Percentiles rank a stretch among this genome's conserved stretches.
Conservation (phyloP, 2,888 invertebrate genomes). For the Tachystola acroxantha region DNA sequence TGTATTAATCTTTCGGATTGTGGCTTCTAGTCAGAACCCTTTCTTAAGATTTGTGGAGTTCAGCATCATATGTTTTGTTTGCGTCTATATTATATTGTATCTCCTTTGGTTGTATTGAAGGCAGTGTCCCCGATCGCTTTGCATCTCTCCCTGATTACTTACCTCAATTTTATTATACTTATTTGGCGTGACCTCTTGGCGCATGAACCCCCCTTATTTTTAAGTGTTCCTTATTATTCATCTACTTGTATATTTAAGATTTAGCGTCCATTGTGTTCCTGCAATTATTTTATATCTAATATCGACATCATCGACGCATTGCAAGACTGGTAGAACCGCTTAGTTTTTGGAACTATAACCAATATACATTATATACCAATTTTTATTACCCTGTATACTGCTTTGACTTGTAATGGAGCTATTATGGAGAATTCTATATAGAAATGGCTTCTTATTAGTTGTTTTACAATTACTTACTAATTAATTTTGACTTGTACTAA, state of each 20-base stretch:
- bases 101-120: constrained; percentile 77
- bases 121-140: constrained; percentile 78
- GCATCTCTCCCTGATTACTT: constrained; percentile 65
- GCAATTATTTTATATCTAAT: constrained; percentile 36
- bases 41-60: constrained; percentile 46
- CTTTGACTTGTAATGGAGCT: constrained; percentile 63
- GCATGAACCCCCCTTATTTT: constrained; percentile 66
- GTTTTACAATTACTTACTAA: constrained; percentile 37
- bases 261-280: constrained; percentile 33
- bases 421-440: constrained; percentile 48
- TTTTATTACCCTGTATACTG: constrained; percentile 31
- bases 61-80: constrained; percentile 58
- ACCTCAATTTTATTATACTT: constrained; percentile 56
- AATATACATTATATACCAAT: too few species aligned
- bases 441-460: constrained; percentile 60
- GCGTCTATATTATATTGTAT: constrained; percentile 45
- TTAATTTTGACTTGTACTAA: constrained; percentile 30
- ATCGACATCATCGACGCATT: constrained; percentile 41
- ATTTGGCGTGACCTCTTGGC: constrained; percentile 79
- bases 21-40: constrained; percentile 49
- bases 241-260: constrained; percentile 29
- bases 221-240: constrained; percentile 51
- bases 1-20: constrained; percentile 38
- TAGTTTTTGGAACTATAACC: constrained; percentile 55
- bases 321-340: constrained; percentile 57